Conservation (phyloP, 2,113 vertebrate species). For the Boleophthalmus pectinirostris region DNA sequence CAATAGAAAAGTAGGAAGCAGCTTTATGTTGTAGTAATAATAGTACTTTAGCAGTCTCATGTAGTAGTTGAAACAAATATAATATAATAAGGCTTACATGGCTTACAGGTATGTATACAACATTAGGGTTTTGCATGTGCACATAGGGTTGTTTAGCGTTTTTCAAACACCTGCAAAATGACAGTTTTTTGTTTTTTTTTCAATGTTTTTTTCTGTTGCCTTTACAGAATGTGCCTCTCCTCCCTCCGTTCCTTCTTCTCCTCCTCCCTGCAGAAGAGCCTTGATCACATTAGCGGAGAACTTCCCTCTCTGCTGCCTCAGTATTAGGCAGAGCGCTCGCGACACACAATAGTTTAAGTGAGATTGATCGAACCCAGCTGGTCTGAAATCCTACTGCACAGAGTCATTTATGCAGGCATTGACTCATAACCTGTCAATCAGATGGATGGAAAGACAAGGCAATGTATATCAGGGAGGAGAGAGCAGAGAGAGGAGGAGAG, state of each 20-base stretch:
- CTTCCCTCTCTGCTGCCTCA: slow-evolving; percentile 66
- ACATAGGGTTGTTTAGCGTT: not conserved
- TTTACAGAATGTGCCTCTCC: slow-evolving; percentile 16
- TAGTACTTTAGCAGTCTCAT: too few relatives aligned
- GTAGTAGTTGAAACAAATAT: not conserved
- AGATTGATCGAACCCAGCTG: slow-evolving; percentile 77
- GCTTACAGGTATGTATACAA: not conserved
- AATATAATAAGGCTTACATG: not conserved
- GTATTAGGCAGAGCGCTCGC: slow-evolving; percentile 51
- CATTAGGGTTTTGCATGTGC: not conserved
- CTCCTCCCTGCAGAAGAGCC: slow-evolving; percentile 42
- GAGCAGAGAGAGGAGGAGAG: slow-evolving; percentile 33
- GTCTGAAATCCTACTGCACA: slow-evolving; percentile 67
- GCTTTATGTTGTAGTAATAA: too few relatives aligned
- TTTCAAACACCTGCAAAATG: slow-evolving; percentile 25
- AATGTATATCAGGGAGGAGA: slow-evolving; percentile 18
- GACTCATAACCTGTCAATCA: slow-evolving; percentile 76
- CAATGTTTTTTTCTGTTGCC: not conserved
- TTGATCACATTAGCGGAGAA: slow-evolving; percentile 70
- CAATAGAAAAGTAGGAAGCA: too few relatives aligned
- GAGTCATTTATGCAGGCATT: slow-evolving; percentile 73
- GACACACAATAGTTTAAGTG: slow-evolving; percentile 71
- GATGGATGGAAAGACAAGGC: slow-evolving; percentile 65
- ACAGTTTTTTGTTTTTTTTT: not conserved
- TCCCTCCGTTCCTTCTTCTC: slow-evolving; percentile 9